A percentile compares a stretch with the other conserved stretches of the same genome.
Evolutionary conservation across 1,140 invertebrate species (phyloP).

Genomic region (Teleogryllus occipitalis): DNA sequence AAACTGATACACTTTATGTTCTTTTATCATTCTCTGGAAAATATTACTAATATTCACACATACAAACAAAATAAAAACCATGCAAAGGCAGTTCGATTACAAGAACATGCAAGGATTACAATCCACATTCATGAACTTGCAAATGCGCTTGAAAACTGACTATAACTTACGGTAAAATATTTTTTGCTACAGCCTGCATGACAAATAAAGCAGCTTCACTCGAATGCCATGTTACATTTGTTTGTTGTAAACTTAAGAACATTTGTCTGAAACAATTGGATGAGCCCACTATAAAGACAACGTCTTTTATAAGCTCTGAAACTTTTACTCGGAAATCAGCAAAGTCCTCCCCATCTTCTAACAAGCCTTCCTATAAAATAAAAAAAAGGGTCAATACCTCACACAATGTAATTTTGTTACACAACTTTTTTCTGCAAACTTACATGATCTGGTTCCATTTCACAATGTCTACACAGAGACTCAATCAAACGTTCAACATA

Average conservation of each 20-base stretch:
- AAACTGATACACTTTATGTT: no score
- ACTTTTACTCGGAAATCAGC: constrained; percentile 84
- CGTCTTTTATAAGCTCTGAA: constrained; percentile 90
- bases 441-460: constrained; percentile 84
- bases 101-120: neutral
- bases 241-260: constrained; percentile 60
- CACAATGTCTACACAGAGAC: constrained; percentile 75
- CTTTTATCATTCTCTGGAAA: no score
- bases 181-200: constrained; percentile 92
- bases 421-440: constrained; percentile 30
- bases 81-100: no score
- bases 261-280: constrained; percentile 87
- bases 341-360: constrained; percentile 80
- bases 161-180: constrained; percentile 82
- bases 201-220: constrained; percentile 93
- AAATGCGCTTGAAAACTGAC: neutral
- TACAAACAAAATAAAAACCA: no score
- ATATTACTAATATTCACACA: no score
- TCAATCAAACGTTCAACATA: constrained; percentile 84
- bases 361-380: constrained; percentile 61
- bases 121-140: neutral
- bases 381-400: neutral
- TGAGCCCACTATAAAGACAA: constrained; percentile 94
- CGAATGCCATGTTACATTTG: constrained; percentile 75
- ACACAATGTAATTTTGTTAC: constrained; percentile 7